These are phyloP conservation scores for Aphelocoma californica DNA, from an alignment of 2,797 vertebrate genomes.

Conservation along the genomic window DNA sequence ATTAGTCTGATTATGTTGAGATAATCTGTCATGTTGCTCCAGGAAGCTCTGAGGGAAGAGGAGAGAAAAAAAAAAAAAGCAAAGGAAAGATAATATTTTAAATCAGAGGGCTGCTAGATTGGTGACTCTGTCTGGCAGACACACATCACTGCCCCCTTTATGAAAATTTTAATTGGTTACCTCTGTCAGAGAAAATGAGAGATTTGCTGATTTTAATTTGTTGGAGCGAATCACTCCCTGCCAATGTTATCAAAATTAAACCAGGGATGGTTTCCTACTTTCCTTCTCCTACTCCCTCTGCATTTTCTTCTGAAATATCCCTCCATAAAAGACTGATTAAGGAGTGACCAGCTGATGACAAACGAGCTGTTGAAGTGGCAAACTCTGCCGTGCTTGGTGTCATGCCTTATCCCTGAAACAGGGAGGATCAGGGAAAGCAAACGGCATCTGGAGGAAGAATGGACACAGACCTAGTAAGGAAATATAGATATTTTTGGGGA, in stretches of 20 bases:
- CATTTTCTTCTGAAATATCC: neutral
- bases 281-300: neutral
- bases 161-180: constrained; percentile 71
- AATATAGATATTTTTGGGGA: neutral
- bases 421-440: neutral
- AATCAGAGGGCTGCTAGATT: constrained; percentile 41
- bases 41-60: neutral
- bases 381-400: neutral
- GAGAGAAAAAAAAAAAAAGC: fast-evolving
- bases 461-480: neutral
- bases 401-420: neutral
- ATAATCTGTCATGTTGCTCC: constrained; percentile 39
- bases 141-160: constrained; percentile 61
- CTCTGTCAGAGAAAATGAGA: constrained; percentile 61
- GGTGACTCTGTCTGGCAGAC: constrained; percentile 31
- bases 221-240: neutral
- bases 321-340: neutral
- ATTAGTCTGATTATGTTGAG: constrained; percentile 51
- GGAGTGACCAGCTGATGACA: neutral
- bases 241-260: constrained; percentile 39
- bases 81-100: constrained; percentile 49
- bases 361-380: neutral
- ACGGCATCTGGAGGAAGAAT: fast-evolving
- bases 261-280: neutral
- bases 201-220: constrained; percentile 57